Evolutionary conservation across 2,888 invertebrate species (phyloP).

Genomic region (Limenitis camilla): DNA sequence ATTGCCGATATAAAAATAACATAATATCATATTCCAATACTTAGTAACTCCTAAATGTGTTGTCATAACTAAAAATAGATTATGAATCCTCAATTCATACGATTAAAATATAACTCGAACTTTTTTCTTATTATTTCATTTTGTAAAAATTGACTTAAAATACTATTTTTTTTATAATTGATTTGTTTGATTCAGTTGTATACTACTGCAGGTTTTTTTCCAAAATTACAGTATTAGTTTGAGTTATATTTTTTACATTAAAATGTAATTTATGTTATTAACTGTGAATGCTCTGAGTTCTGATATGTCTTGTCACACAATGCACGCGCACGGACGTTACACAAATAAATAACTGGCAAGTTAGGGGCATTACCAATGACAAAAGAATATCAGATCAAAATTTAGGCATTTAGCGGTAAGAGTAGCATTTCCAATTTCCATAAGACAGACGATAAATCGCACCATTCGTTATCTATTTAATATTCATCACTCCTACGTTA

Average conservation of each 20-base stretch:
- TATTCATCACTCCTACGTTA: constrained; percentile 61
- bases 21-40: constrained; percentile 13
- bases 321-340: constrained; percentile 30
- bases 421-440: constrained; percentile 38
- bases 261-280: constrained; percentile 26
- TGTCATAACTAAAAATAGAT: constrained; percentile 1
- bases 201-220: not conserved
- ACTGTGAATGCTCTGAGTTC: constrained; percentile 42
- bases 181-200: not conserved
- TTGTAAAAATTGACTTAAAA: not conserved
- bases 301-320: constrained; percentile 66
- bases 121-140: not conserved
- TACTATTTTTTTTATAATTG: not conserved
- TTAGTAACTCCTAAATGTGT: not conserved
- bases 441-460: constrained; percentile 67
- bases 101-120: constrained; percentile 12
- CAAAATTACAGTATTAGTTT: constrained; percentile 2
- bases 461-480: constrained; percentile 63
- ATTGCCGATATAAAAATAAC: constrained; percentile 15
- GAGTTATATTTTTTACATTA: constrained; percentile 7
- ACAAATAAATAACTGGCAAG: constrained; percentile 48
- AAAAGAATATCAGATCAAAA: constrained; percentile 61
- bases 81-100: not conserved
- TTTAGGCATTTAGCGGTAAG: constrained; percentile 59
- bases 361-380: constrained; percentile 55